A percentile compares a stretch with the other conserved stretches of the same genome.
These are phyloP conservation scores for Metopolophium dirhodum DNA, from an alignment of 1,140 invertebrate species.

Conservation along the genomic window DNA sequence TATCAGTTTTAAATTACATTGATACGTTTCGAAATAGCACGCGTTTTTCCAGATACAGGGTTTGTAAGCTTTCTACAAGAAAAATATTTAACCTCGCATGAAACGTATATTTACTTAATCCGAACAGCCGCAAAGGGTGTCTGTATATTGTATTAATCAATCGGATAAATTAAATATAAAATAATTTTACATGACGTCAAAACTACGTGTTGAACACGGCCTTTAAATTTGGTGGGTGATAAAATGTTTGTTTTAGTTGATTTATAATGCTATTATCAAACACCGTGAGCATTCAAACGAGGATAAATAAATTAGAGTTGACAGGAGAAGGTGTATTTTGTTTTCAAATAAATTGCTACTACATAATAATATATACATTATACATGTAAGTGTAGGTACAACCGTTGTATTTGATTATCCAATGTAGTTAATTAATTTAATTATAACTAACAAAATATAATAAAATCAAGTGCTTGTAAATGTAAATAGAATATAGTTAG, in stretches of 20 bases:
- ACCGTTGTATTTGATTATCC: neutral
- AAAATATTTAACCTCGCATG: neutral
- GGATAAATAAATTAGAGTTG: neutral
- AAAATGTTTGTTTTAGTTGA: slow-evolving; percentile 8
- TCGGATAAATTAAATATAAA: neutral
- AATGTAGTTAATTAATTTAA: neutral
- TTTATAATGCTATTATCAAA: slow-evolving; percentile 14
- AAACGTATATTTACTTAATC: neutral
- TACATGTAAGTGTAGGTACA: neutral
- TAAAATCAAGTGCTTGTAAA: neutral
- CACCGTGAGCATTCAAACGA: neutral
- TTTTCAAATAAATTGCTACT: neutral
- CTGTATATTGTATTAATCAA: neutral
- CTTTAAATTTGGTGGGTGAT: neutral
- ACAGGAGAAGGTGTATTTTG: neutral
- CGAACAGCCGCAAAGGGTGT: neutral
- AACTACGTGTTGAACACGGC: neutral
- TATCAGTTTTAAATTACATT: neutral
- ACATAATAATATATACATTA: neutral
- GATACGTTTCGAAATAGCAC: neutral
- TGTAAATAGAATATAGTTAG: neutral
- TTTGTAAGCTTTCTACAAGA: neutral
- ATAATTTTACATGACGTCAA: neutral
- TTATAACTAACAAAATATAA: neutral
- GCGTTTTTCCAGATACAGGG: neutral